Evolutionary conservation across 2,797 vertebrate genomes (phyloP), one percentile per base, ranked within the genome.

Genomic region (Sebastes taczanowskii): DNA sequence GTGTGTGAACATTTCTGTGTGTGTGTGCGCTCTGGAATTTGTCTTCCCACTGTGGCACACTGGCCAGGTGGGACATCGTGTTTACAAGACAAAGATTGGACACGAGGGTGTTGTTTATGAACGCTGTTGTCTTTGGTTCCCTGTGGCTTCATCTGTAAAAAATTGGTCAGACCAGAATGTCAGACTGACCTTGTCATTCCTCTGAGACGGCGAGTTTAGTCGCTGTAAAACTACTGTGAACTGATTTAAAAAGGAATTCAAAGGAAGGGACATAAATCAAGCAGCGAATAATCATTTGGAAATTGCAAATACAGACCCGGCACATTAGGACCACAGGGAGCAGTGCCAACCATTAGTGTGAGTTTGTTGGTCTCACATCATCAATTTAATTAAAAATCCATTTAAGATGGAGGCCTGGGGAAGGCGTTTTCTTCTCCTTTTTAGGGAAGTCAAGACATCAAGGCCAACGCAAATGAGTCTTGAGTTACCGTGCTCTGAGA

Each of bases 351-450:
- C 86, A 91, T 91, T 92, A 91, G 85, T 82, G 88, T 80, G 80
- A 87, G 83, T 92, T 91, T 92, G 87, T 91, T 92, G 90, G 90
- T 93, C 90, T 91, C 93, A 94, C 92, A 91, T 92, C 92, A 92
- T 95, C 90, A 94, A 92, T 93, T 94, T 89, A 93, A 95, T 95
- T 94, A 92, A 93, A 94, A 95, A 92, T 89, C 88, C 84, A 91
- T 93, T 93, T 89, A 91, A 89, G 84, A 90, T 78, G 77, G 82
- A 84, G 69, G 83, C 91, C 84, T 67, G 78, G 80, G 92, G 92
- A 88, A 73, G 77, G 18, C 25, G 86, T 74, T 82, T 73, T 60
- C 62, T 77, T 73, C 76, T 77, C 35, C 64, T 91, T 84, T 84
- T 78, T 25, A 71, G 62, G 69, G 62, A 85, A 86, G 77, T 76